Evolutionary conservation across 2,797 vertebrate species (phyloP), one percentile per base, ranked within the genome.

Genomic region (Peromyscus nudipes): DNA sequence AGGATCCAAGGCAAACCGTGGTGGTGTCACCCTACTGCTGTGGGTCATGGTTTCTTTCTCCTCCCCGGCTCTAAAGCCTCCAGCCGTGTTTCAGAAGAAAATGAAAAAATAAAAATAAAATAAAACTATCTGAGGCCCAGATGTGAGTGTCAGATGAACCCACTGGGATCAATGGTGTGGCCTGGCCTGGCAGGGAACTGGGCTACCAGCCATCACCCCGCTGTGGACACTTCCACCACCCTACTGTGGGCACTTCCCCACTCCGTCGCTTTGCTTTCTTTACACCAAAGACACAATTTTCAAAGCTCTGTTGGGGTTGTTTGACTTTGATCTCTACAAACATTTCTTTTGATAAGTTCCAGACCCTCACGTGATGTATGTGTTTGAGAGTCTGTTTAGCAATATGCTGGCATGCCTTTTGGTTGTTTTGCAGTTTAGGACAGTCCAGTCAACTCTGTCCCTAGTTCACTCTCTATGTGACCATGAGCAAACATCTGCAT

Each of bases 301-400:
- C 2, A 89, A 86, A 86, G 94, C 52, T 73, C 60, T 86, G 79
- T 95, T 16, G 46, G 57, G 65, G 13, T 62, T 55, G n/a, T 81
- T 95, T 89, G 92, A 77, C 62, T 89, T 81, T 92, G 60, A 79
- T 87, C 80, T 96, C 75, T 71, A 40, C 69, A 92, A 95, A 95
- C 49, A 75, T 77, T 86, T 73, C 75, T 94, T 83, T 52, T 71
- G 85, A 86, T 82, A 86, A 77, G 92, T 88, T 69, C 69, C 91
- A 88, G 64, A 34, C 27, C 80, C 84, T 25, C 55, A 65, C 17
- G 6, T 14, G 52, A 40, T 55, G 25, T 17, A 2, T 73, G 60
- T 87, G 52, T 96, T 90, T 85, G 64, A 95, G 69, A 73, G 37
- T 89, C 37, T 86, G 60, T 87, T 79, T 55, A 93, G 93, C 80